Evolutionary conservation across 2,113 vertebrate genomes (phyloP).

Genomic region (Malurus cyaneus): DNA sequence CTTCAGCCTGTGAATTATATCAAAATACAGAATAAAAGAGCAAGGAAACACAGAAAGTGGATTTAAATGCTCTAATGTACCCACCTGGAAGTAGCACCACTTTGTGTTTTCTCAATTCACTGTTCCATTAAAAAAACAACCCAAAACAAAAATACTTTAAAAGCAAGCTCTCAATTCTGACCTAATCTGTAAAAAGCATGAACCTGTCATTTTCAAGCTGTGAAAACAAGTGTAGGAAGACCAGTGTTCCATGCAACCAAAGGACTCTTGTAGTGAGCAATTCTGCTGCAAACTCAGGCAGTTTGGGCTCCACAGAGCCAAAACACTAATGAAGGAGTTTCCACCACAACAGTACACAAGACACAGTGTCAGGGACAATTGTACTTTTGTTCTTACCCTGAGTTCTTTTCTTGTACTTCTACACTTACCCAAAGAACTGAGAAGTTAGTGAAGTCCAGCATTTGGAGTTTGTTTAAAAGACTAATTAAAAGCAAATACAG

Average conservation of each 20-base stretch:
- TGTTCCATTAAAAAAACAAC: background rate
- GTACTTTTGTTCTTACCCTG: background rate
- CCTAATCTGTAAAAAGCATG: background rate
- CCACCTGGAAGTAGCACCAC: background rate
- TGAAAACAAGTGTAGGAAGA: background rate
- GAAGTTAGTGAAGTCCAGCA: background rate
- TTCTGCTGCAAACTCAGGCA: background rate
- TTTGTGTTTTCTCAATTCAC: background rate
- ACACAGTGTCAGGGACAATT: rapidly evolving
- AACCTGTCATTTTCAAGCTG: background rate
- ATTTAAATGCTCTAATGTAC: background rate
- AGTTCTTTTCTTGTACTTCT: background rate
- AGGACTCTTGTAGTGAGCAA: background rate
- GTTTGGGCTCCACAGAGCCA: background rate
- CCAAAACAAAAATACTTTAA: background rate
- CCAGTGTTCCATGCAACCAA: background rate
- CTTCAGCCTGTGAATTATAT: background rate
- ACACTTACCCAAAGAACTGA: background rate
- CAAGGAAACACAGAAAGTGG: background rate
- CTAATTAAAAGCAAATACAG: background rate
- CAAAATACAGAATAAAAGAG: background rate
- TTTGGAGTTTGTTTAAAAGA: background rate
- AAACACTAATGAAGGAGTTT: background rate
- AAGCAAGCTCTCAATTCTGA: background rate
- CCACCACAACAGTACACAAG: background rate